Base-by-base conservation (phyloP, 2,888 invertebrate genomes). In the Heliconius sara region DNA sequence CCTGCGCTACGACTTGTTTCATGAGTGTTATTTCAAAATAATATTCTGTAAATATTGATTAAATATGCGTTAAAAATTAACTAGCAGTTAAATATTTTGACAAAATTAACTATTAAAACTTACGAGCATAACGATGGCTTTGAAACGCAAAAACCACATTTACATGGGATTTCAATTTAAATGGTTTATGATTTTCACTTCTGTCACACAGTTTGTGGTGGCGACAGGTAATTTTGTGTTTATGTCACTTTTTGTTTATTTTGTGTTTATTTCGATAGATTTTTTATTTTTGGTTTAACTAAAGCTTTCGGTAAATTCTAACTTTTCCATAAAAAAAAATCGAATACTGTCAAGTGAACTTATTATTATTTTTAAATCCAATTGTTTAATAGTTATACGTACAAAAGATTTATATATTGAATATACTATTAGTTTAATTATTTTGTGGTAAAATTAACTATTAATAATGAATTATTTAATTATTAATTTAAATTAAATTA, bases 101-200 rank as follows among this genome's bases (percentile, higher is more conserved):
- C 73, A 34, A 60, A 60, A 60, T 73, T 60, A 39, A 25, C n/a
- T 43, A 60, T 71, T 39, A 25, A 77, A 25, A 77, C 22, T 60
- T 63, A 63, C 52, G 52, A 52, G 52, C 22, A 0, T 47, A 43
- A 63, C 25, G 10, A 6, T 2, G 47, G 68, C 43, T 60, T 77
- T 70, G 60, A 22, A 70, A 72, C n/a, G 71, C 10, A 47, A 71
- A 65, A 71, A 73, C 72, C 73, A 60, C 73, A 73, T 60, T 73
- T 34, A 73, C 73, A 73, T 39, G 73, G n/a, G 60, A 60, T 60
- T 73, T 73, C 60, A 73, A 73, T 73, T 73, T 73, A 60, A 73
- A n/a, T 73, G 34, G 57, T 60, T 25, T 73, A 39, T 60, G 57
- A 60, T 34, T 39, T 73, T 60, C 70, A 70, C 70, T 70, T 70